Percentiles rank a stretch among this genome's conserved stretches.
Conservation (phyloP, 2,797 vertebrate genomes). For the Enteromius thamalakanensis region DNA sequence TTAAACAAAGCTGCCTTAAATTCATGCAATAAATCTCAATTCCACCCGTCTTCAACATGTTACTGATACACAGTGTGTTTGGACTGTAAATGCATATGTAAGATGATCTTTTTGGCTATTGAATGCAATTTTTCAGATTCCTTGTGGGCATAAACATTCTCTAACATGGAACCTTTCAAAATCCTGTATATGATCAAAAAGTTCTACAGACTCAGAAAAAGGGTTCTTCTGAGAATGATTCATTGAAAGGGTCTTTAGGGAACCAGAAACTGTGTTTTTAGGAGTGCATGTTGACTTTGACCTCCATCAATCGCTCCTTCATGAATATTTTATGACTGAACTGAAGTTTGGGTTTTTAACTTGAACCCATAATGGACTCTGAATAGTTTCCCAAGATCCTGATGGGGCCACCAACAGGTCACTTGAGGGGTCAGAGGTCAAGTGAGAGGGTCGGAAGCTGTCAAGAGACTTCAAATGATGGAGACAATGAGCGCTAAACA, state of each 20-base stretch:
- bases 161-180: background rate
- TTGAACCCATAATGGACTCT: constrained; percentile 6
- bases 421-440: constrained; percentile 43
- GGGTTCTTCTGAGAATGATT: background rate
- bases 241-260: background rate
- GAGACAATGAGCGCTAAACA: background rate
- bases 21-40: constrained; percentile 4
- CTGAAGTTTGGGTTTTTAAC: constrained; percentile 2
- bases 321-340: background rate
- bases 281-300: background rate
- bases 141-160: background rate
- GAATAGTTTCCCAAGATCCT: constrained; percentile 47
- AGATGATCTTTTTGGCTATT: background rate
- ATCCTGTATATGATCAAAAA: background rate
- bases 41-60: background rate
- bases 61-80: constrained; percentile 4
- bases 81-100: constrained; percentile 6
- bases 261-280: background rate
- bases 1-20: constrained; percentile 29
- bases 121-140: constrained; percentile 30
- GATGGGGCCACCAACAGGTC: constrained; percentile 48
- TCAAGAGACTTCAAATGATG: constrained; percentile 41
- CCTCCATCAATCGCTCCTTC: background rate
- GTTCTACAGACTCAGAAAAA: background rate
- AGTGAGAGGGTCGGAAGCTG: constrained; percentile 10